Conservation (phyloP, 1,140 invertebrate species). For the Antheraea mylitta region DNA sequence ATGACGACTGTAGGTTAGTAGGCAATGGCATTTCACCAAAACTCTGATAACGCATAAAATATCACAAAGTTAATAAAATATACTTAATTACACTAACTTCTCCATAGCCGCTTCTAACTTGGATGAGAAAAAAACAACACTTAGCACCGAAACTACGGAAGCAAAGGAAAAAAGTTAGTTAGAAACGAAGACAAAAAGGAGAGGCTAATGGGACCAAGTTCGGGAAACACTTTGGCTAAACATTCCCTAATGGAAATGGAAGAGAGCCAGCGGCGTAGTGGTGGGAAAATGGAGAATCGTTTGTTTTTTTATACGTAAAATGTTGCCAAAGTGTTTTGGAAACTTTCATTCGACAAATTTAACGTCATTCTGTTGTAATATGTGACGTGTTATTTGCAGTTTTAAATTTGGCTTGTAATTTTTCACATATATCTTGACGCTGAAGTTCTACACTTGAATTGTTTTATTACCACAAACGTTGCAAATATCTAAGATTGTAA, state of each 20-base stretch:
- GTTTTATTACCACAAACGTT: too few relatives aligned
- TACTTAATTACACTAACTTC: constrained; percentile 15
- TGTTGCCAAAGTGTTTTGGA: constrained; percentile 52
- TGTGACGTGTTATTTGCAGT: neutral
- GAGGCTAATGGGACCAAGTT: constrained; percentile 66
- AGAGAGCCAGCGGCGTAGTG: constrained; percentile 54
- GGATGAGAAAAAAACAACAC: constrained; percentile 50
- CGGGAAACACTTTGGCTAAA: constrained; percentile 74
- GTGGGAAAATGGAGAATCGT: constrained; percentile 36
- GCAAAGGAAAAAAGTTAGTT: constrained; percentile 60
- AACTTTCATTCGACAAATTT: constrained; percentile 16
- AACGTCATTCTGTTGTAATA: neutral
- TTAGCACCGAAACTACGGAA: constrained; percentile 41
- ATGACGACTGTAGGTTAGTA: too few relatives aligned
- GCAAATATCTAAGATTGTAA: too few relatives aligned
- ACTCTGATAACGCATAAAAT: neutral
- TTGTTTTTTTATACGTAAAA: constrained; percentile 58
- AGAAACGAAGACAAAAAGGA: constrained; percentile 67
- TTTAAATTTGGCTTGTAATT: neutral
- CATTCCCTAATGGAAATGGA: constrained; percentile 76
- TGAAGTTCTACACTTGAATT: neutral
- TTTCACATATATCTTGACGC: neutral
- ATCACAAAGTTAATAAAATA: constrained; percentile 25
- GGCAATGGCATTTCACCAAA: neutral
- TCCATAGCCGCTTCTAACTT: constrained; percentile 22